These are phyloP conservation scores for Sphaerodactylus townsendi DNA, from an alignment of 2,113 vertebrate species.

Conservation along the genomic window DNA sequence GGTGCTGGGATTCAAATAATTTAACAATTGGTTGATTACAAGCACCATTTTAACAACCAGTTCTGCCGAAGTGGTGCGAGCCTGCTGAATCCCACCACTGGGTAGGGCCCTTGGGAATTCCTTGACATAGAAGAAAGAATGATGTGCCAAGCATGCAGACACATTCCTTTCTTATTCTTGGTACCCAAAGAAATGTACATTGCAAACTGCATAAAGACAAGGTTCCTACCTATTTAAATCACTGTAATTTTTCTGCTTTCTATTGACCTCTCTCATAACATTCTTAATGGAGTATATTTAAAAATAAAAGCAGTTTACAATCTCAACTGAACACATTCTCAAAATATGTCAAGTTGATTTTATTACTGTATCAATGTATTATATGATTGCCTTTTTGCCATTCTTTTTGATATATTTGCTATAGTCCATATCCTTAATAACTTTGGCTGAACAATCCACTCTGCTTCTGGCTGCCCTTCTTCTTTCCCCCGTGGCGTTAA, in stretches of 20 bases:
- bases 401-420: slow-evolving; percentile 49
- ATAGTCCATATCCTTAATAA: slow-evolving; percentile 47
- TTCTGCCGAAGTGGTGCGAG: no score
- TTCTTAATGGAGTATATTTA: neutral
- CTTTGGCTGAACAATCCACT: slow-evolving; percentile 48
- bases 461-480: slow-evolving; percentile 49
- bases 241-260: neutral
- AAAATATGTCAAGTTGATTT: slow-evolving; percentile 54
- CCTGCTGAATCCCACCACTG: no score
- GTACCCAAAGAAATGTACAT: neutral
- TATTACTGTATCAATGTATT: slow-evolving; percentile 38
- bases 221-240: neutral
- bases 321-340: slow-evolving; percentile 8
- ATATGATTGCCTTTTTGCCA: slow-evolving; percentile 29
- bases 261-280: slow-evolving; percentile 22
- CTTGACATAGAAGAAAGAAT: neutral
- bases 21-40: no score
- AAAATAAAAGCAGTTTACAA: slow-evolving; percentile 30
- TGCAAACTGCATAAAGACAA: no score
- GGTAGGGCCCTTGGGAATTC: neutral
- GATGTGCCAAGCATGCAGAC: neutral
- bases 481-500: slow-evolving; percentile 17
- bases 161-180: neutral
- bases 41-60: no score
- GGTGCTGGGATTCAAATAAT: no score